Percentiles rank a stretch among this genome's conserved stretches.
phyloP scores from a whole-genome alignment of 2,888 invertebrate species.

The Podotricha telesiphe region DNA sequence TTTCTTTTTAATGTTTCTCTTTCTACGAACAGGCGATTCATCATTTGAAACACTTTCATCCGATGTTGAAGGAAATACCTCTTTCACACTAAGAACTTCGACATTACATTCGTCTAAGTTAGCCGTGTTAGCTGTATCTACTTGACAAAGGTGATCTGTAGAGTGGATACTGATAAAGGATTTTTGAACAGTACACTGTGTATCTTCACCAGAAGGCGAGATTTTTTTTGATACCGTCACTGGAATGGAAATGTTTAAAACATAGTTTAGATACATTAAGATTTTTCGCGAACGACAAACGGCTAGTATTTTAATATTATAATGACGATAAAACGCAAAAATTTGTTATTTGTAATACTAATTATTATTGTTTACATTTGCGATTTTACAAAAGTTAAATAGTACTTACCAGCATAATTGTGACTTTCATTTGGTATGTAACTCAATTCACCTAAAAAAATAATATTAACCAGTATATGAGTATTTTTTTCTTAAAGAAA shows the following conservation, averaged over 20 bases:
- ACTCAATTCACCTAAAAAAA: conserved; percentile 64
- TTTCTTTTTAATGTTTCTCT: conserved; percentile 56
- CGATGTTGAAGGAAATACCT: conserved; percentile 78
- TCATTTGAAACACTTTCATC: conserved; percentile 77
- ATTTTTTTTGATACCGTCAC: conserved; percentile 76
- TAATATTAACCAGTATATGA: conserved; percentile 26
- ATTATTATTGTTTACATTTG: background rate
- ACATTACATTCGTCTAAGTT: conserved; percentile 73
- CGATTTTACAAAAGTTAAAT: background rate
- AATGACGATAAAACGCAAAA: background rate
- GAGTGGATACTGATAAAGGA: conserved; percentile 80
- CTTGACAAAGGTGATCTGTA: conserved; percentile 75
- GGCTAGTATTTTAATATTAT: too few relatives aligned
- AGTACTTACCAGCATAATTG: conserved; percentile 70
- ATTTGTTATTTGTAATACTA: background rate
- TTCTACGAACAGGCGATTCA: conserved; percentile 60
- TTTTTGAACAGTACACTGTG: conserved; percentile 66
- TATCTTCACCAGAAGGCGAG: conserved; percentile 55
- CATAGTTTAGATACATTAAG: too few relatives aligned
- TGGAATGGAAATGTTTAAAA: conserved; percentile 50
- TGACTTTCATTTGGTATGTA: conserved; percentile 63
- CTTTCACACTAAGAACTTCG: conserved; percentile 74
- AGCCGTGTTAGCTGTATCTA: conserved; percentile 58
- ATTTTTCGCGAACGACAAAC: too few relatives aligned
- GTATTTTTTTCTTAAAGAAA: background rate